Conservation (phyloP, 2,113 vertebrate genomes). For the rat (Rattus norvegicus) region GRCr8 NC_086023.1:113257001-113257500, state of each 20-base stretch:
- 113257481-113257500: slow-evolving; percentile 13
- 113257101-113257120: background rate
- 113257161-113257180: background rate
- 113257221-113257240: background rate
- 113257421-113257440: background rate
- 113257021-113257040: background rate
- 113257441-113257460: background rate
- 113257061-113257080: background rate
- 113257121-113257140: background rate
- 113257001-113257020: background rate
- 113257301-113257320: background rate
- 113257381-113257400: background rate
- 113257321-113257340: background rate
- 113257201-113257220: background rate
- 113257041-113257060: background rate
- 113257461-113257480: background rate
- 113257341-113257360: background rate
- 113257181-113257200: background rate
- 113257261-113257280: background rate
- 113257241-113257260: background rate
- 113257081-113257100: background rate
- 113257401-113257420: background rate
- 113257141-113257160: background rate
- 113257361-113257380: background rate
- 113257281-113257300: background rate